phyloP scores from a whole-genome alignment of 2,888 invertebrate species.

The Eupithecia insigniata region DNA sequence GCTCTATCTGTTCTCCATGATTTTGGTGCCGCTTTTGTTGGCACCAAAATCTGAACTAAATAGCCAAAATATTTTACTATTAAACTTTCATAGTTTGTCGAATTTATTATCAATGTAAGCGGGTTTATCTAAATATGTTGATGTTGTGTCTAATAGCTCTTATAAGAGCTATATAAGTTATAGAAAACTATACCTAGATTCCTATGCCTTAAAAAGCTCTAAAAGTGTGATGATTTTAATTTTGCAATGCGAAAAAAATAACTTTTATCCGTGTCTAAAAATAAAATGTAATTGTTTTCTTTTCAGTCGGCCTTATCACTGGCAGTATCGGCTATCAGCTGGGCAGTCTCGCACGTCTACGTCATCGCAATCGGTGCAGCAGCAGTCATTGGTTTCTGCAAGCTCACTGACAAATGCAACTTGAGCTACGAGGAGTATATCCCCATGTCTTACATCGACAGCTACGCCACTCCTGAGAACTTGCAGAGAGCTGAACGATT shows the following conservation, averaged over 20 bases:
- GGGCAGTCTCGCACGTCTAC: constrained; percentile 53
- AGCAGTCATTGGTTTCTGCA: constrained; percentile 55
- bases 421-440: constrained; percentile 48
- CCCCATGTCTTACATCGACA: constrained; percentile 62
- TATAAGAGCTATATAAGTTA: no score
- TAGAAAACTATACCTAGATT: no score
- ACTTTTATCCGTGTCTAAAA: background rate
- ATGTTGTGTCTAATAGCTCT: background rate
- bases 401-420: constrained; percentile 52
- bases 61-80: background rate
- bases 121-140: background rate
- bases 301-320: constrained; percentile 47
- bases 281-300: constrained; percentile 4
- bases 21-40: background rate
- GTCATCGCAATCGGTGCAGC: constrained; percentile 51
- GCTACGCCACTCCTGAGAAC: constrained; percentile 79
- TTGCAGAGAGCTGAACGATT: constrained; percentile 78
- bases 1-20: background rate
- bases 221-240: background rate
- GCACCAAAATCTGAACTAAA: background rate
- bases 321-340: constrained; percentile 51
- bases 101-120: background rate
- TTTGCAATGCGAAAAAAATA: background rate
- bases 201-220: background rate
- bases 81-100: background rate